These are phyloP conservation scores for Leucopternis melanops DNA, from an alignment of 2,113 vertebrate species.

Conservation along the genomic window DNA sequence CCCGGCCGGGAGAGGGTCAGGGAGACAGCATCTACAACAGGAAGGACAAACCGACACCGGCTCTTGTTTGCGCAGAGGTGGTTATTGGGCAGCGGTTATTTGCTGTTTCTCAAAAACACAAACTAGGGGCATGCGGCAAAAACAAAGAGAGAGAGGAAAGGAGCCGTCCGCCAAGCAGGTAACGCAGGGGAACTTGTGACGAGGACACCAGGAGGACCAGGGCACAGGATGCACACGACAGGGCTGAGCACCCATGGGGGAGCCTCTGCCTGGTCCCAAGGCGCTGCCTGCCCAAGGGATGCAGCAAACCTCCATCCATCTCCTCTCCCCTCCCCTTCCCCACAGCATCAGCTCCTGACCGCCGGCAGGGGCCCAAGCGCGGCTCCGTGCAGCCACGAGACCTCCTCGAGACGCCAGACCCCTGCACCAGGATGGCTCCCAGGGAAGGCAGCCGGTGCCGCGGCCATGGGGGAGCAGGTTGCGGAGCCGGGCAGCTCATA, in stretches of 20 bases:
- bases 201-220: fast-evolving
- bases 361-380: fast-evolving
- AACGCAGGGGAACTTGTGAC: fast-evolving
- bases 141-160: neutral
- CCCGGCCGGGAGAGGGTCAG: fast-evolving
- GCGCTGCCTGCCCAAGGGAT: neutral
- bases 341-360: neutral
- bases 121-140: neutral
- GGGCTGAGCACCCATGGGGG: no score
- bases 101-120: neutral
- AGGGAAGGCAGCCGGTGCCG: fast-evolving
- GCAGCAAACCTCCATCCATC: fast-evolving
- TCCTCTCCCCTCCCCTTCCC: neutral
- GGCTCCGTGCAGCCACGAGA: fast-evolving
- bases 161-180: neutral
- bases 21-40: neutral
- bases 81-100: neutral
- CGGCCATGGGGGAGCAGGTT: neutral
- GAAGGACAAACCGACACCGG: neutral
- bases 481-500: neutral
- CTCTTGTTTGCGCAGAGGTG: neutral
- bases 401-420: neutral
- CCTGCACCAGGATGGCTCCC: neutral
- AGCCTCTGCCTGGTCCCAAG: fast-evolving
- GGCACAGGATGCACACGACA: neutral